Percentiles rank a stretch among this genome's conserved stretches.
Conservation (phyloP, 2,888 invertebrate genomes). For the Drosophila seclusa region DNA sequence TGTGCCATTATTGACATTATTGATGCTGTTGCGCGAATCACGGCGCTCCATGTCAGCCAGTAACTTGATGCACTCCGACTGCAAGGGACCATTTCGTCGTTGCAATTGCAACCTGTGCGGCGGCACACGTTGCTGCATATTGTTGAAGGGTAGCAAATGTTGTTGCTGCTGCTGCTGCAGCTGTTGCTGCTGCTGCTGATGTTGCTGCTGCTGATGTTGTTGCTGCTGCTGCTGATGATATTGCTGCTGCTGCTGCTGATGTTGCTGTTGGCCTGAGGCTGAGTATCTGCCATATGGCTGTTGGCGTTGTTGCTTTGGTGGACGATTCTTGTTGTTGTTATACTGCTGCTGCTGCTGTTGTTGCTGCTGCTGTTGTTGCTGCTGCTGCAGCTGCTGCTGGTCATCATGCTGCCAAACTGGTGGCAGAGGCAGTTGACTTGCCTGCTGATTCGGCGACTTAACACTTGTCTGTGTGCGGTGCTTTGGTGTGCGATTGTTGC, state of each 20-base stretch:
- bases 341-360: slow-evolving; percentile 16
- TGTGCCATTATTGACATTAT: slow-evolving; percentile 40
- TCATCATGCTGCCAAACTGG: slow-evolving; percentile 38
- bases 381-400: slow-evolving; percentile 9
- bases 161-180: slow-evolving; percentile 23
- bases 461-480: slow-evolving; percentile 23
- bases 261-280: slow-evolving; percentile 14
- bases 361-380: slow-evolving; percentile 28
- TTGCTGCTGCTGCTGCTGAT: slow-evolving; percentile 7
- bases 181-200: slow-evolving; percentile 23
- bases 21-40: slow-evolving; percentile 31
- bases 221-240: slow-evolving; percentile 28
- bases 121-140: slow-evolving; percentile 48
- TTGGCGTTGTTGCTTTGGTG: slow-evolving; percentile 31
- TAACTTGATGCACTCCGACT: slow-evolving; percentile 60
- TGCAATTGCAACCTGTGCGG: slow-evolving; percentile 46
- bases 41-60: slow-evolving; percentile 59
- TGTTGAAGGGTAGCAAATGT: slow-evolving; percentile 51
- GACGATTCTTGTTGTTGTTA: slow-evolving; percentile 24
- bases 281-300: slow-evolving; percentile 17
- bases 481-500: slow-evolving; percentile 30
- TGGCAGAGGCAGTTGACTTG: slow-evolving; percentile 11
- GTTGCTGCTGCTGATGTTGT: slow-evolving; percentile 9
- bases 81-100: slow-evolving; percentile 37
- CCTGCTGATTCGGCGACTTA: neutral